A percentile compares a stretch with the other conserved stretches of the same genome.
Conservation (phyloP, 2,797 vertebrate species). For the Xenentodon cancila region DNA sequence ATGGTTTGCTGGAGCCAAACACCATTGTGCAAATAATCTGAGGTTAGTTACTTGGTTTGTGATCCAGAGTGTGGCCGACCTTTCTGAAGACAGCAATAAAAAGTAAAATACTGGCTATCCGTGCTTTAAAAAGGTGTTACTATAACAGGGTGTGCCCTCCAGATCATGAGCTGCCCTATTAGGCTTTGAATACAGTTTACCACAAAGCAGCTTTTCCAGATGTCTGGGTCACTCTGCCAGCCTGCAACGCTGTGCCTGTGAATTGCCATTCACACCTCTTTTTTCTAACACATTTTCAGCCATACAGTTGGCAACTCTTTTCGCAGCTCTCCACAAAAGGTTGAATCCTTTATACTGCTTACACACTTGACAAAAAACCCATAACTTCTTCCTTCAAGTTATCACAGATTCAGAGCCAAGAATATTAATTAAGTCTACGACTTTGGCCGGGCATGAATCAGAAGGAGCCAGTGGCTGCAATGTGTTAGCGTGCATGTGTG, state of each 20-base stretch:
- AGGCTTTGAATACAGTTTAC: constrained; percentile 59
- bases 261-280: constrained; percentile 58
- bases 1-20: constrained; percentile 35
- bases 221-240: constrained; percentile 66
- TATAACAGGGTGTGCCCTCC: constrained; percentile 62
- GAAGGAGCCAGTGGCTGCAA: constrained; percentile 40
- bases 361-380: constrained; percentile 60
- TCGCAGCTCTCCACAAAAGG: constrained; percentile 51
- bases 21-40: constrained; percentile 53
- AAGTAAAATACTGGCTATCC: constrained; percentile 58
- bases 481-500: constrained; percentile 32
- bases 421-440: constrained; percentile 74
- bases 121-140: constrained; percentile 72
- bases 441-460: constrained; percentile 79
- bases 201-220: constrained; percentile 75
- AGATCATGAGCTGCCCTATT: constrained; percentile 64
- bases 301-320: constrained; percentile 47
- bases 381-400: constrained; percentile 58
- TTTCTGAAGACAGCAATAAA: constrained; percentile 51
- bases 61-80: constrained; percentile 35
- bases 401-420: constrained; percentile 72
- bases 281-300: constrained; percentile 44
- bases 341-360: constrained; percentile 48
- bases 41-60: constrained; percentile 29
- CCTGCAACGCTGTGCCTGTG: constrained; percentile 49